Conservation (phyloP, 2,797 vertebrate genomes). For the Microtus californicus region DNA sequence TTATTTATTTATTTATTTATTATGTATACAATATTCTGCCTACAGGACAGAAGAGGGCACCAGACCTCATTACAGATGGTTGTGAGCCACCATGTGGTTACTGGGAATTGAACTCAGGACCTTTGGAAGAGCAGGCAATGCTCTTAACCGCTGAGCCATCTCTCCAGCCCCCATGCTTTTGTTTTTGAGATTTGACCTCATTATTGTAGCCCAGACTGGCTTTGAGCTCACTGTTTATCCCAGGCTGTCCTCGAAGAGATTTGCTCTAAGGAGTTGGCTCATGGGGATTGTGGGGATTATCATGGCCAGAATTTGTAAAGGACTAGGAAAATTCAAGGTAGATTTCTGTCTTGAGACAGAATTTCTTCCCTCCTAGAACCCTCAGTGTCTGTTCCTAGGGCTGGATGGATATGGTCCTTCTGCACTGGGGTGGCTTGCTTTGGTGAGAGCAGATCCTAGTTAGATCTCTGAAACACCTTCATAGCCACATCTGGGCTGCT, state of each 20-base stretch:
- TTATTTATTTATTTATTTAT: too few species aligned
- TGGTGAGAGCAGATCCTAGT: background rate
- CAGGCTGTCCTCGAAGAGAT: background rate
- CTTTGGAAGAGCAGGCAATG: too few species aligned
- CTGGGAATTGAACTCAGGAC: too few species aligned
- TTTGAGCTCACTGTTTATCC: background rate
- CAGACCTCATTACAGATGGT: too few species aligned
- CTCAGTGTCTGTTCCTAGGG: background rate
- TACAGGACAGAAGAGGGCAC: too few species aligned
- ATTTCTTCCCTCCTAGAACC: background rate
- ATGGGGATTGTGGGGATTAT: background rate
- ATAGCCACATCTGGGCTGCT: background rate
- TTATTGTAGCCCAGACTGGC: background rate
- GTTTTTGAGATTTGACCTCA: background rate
- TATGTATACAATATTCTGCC: too few species aligned
- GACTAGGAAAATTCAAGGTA: background rate
- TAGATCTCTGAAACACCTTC: background rate
- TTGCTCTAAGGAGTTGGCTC: constrained; percentile 27
- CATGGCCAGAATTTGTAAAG: background rate
- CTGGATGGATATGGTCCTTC: background rate
- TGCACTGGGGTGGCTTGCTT: background rate
- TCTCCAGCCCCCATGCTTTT: too few species aligned
- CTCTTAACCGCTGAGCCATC: too few species aligned
- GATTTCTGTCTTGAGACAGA: background rate
- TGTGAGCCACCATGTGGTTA: too few species aligned